Conservation (phyloP, 2,888 invertebrate species). For the Coelinius sp. region DNA sequence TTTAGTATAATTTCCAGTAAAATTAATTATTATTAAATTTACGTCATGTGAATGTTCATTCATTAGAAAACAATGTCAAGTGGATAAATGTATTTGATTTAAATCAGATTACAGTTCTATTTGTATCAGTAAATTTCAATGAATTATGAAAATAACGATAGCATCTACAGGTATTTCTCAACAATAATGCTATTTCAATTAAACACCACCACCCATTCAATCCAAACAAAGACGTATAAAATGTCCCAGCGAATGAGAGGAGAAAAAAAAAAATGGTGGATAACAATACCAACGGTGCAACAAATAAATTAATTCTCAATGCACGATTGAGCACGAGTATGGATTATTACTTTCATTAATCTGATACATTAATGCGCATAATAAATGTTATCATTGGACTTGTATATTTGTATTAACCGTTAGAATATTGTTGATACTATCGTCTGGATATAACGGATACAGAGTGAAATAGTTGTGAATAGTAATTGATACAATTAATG, state of each 20-base stretch:
- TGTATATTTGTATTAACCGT: conserved; percentile 7
- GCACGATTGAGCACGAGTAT: conserved; percentile 27
- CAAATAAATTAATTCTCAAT: conserved; percentile 27
- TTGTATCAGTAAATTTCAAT: conserved; percentile 1
- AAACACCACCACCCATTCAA: conserved; percentile 12
- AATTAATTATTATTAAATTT: no score
- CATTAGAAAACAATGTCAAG: background rate
- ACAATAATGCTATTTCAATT: conserved; percentile 19
- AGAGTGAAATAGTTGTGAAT: background rate
- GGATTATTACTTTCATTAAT: conserved; percentile 24
- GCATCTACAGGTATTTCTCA: background rate
- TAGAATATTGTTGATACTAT: conserved; percentile 29
- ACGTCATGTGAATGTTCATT: background rate
- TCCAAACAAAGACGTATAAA: conserved; percentile 4
- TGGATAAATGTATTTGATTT: background rate
- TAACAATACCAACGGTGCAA: background rate
- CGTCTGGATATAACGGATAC: conserved; percentile 21
- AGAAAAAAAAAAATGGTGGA: background rate
- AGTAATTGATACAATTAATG: conserved; percentile 34
- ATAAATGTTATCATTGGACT: conserved; percentile 22
- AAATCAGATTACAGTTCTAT: conserved; percentile 4
- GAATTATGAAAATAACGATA: conserved; percentile 17
- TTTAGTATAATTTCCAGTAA: background rate
- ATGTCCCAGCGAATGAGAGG: background rate
- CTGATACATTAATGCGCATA: conserved; percentile 13